Evolutionary conservation across 2,113 vertebrate genomes (phyloP).

Genomic region (Sterna hirundo): DNA sequence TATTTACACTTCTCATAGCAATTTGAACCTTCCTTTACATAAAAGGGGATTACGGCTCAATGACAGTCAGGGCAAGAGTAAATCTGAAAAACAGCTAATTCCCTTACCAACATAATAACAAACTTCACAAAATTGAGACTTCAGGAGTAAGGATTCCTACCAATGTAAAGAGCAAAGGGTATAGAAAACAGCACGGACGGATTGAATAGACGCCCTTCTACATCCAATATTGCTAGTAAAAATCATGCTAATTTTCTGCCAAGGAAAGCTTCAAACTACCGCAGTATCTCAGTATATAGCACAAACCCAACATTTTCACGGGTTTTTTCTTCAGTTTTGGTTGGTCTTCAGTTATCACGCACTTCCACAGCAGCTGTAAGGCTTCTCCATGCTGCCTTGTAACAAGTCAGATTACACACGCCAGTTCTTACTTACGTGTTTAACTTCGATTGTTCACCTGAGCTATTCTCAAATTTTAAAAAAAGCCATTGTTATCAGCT

Average conservation of each 20-base stretch:
- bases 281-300: background rate
- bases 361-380: background rate
- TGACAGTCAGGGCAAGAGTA: background rate
- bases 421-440: background rate
- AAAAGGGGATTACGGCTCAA: background rate
- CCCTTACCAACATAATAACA: background rate
- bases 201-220: background rate
- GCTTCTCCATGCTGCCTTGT: background rate
- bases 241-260: background rate
- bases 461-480: background rate
- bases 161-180: background rate
- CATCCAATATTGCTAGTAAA: background rate
- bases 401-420: background rate
- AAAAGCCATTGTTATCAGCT: background rate
- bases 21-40: background rate
- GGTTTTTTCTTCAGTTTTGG: background rate
- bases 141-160: background rate
- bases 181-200: background rate
- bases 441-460: background rate
- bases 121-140: background rate
- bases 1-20: background rate
- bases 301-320: background rate
- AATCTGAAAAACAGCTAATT: background rate
- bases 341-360: background rate
- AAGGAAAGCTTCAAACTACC: background rate